A percentile compares a stretch with the other conserved stretches of the same genome.
Conservation (phyloP, 2,888 invertebrate genomes). For the Eledone cirrhosa region DNA sequence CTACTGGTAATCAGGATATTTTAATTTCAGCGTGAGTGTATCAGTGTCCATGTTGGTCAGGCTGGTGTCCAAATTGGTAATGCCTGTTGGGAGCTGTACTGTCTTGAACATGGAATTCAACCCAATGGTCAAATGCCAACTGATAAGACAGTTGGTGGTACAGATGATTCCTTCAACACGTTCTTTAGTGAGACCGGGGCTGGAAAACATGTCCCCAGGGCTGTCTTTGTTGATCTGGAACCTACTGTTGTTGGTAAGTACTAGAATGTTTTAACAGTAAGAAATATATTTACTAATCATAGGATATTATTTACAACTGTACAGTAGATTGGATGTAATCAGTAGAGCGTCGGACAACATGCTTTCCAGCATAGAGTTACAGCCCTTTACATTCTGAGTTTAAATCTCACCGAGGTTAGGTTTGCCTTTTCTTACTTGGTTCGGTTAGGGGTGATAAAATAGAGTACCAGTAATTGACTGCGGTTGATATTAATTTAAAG, state of each 20-base stretch:
- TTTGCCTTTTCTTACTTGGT: no score
- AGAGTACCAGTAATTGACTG: no score
- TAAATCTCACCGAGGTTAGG: no score
- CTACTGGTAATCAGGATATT: no score
- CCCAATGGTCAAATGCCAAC: conserved; percentile 73
- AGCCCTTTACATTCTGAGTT: no score
- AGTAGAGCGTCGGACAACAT: no score
- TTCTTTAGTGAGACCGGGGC: conserved; percentile 83
- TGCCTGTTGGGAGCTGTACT: conserved; percentile 71
- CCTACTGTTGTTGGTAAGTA: conserved; percentile 87
- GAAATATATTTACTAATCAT: no score
- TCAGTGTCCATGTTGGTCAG: conserved; percentile 68
- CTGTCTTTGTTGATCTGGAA: conserved; percentile 93
- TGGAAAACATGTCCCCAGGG: conserved; percentile 91
- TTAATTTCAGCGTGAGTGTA: conserved; percentile 68
- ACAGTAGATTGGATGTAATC: no score
- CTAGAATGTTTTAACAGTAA: not conserved
- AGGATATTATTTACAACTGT: no score
- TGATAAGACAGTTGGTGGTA: conserved; percentile 76
- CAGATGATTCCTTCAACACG: conserved; percentile 88
- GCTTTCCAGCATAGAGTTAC: no score
- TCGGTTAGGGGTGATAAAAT: no score
- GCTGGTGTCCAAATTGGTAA: conserved; percentile 70
- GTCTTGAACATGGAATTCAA: conserved; percentile 70
- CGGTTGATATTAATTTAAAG: no score